Percentiles rank a stretch among this genome's conserved stretches.
These are phyloP conservation scores for Percina caprodes DNA, from an alignment of 2,113 vertebrate species.

Conservation along the genomic window DNA sequence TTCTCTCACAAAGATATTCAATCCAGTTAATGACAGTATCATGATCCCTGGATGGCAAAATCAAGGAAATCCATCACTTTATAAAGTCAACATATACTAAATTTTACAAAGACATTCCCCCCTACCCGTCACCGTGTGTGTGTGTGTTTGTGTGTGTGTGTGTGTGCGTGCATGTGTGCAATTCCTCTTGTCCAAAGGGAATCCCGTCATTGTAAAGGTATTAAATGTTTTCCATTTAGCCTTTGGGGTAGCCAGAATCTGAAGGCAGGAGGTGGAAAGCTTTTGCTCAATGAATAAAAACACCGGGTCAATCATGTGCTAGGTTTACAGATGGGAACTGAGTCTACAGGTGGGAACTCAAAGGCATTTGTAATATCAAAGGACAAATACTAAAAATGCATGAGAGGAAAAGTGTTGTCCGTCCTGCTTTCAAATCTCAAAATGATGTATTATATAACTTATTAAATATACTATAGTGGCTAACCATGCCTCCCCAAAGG, in stretches of 20 bases:
- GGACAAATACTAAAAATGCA: background rate
- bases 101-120: background rate
- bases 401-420: background rate
- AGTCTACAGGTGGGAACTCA: conserved; percentile 19
- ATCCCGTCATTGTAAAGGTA: conserved; percentile 71
- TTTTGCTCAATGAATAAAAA: conserved; percentile 61
- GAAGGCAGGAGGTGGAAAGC: conserved; percentile 51
- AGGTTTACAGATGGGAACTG: conserved; percentile 24
- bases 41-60: background rate
- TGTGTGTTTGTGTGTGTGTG: conserved; percentile 45
- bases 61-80: conserved; percentile 16
- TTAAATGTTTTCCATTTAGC: conserved; percentile 74
- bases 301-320: conserved; percentile 56
- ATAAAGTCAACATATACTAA: conserved; percentile 21
- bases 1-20: conserved; percentile 18
- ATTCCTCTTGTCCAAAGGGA: conserved; percentile 71
- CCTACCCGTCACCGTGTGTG: background rate
- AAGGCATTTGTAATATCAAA: background rate
- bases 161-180: conserved; percentile 25
- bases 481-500: conserved; percentile 3
- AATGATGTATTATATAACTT: background rate
- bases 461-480: background rate
- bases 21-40: conserved; percentile 20
- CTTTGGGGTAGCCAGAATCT: conserved; percentile 50
- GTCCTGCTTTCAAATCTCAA: background rate